Evolutionary conservation across 1,140 invertebrate genomes (phyloP).

Genomic region (Adelges cooleyi): DNA sequence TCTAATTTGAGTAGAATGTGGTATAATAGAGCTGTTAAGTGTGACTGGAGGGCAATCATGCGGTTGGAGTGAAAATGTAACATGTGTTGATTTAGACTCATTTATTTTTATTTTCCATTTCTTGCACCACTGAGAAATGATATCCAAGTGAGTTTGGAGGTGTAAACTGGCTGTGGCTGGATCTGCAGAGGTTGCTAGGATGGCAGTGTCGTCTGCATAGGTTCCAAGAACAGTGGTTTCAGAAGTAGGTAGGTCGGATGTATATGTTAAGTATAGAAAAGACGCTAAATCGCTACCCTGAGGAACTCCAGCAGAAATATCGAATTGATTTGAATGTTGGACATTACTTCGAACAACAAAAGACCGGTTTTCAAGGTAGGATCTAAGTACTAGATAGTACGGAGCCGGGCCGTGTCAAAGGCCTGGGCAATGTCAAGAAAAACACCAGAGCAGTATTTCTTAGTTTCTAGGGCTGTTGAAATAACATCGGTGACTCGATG

Average conservation of each 20-base stretch:
- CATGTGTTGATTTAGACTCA: background rate
- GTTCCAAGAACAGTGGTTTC: too few relatives aligned
- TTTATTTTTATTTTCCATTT: background rate
- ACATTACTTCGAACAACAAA: too few relatives aligned
- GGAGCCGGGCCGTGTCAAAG: conserved; percentile 36
- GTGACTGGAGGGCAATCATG: background rate
- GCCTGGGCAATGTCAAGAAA: too few relatives aligned
- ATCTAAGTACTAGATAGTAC: background rate
- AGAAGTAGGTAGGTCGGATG: too few relatives aligned
- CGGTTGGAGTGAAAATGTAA: background rate
- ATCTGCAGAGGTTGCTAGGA: too few relatives aligned
- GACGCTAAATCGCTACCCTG: too few relatives aligned
- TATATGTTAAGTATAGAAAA: too few relatives aligned
- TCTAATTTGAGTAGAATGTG: background rate
- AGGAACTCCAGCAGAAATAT: conserved; percentile 17
- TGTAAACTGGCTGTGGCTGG: too few relatives aligned
- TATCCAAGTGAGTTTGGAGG: background rate
- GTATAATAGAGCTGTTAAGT: background rate
- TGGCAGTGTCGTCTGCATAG: too few relatives aligned
- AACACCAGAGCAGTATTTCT: too few relatives aligned
- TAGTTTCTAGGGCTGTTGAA: conserved; percentile 3
- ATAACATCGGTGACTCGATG: conserved; percentile 28
- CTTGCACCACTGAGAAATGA: background rate
- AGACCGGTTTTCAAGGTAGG: too few relatives aligned
- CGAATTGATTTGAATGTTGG: background rate